Conservation (phyloP, 2,113 vertebrate species). For the Ia io region DNA sequence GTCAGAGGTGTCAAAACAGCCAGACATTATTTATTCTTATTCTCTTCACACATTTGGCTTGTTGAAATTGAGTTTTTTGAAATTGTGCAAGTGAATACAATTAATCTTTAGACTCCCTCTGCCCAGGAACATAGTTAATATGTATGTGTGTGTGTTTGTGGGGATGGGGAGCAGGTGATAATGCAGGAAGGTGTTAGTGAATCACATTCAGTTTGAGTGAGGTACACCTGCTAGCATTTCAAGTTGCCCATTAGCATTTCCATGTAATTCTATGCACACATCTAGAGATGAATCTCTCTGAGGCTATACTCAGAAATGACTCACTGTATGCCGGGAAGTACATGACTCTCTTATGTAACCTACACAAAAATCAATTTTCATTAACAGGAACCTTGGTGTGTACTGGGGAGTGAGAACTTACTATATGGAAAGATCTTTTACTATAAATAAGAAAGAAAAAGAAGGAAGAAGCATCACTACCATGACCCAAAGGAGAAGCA, state of each 20-base stretch:
- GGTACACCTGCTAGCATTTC: neutral
- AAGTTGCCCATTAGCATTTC: conserved; percentile 32
- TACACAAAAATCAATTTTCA: conserved; percentile 59
- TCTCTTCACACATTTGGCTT: conserved; percentile 34
- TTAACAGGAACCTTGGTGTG: conserved; percentile 9
- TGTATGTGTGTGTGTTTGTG: no score
- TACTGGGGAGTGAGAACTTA: neutral
- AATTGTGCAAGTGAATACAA: neutral
- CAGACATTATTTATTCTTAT: conserved; percentile 62
- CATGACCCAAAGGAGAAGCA: neutral
- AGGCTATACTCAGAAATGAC: conserved; percentile 34
- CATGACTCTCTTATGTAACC: conserved; percentile 26
- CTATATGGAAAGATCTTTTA: neutral
- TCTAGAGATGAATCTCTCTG: neutral
- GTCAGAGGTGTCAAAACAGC: conserved; percentile 48
- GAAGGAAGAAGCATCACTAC: neutral
- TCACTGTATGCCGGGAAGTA: conserved; percentile 15
- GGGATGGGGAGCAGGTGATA: accelerated
- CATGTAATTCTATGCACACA: conserved; percentile 39
- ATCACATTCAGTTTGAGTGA: neutral
- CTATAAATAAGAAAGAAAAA: conserved; percentile 16
- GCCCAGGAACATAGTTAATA: neutral
- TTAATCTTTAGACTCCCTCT: neutral
- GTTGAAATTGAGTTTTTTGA: conserved; percentile 37
- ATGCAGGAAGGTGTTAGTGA: neutral